Evolutionary conservation across 2,888 invertebrate species (phyloP).

Genomic region (Temnothorax ravouxi): DNA sequence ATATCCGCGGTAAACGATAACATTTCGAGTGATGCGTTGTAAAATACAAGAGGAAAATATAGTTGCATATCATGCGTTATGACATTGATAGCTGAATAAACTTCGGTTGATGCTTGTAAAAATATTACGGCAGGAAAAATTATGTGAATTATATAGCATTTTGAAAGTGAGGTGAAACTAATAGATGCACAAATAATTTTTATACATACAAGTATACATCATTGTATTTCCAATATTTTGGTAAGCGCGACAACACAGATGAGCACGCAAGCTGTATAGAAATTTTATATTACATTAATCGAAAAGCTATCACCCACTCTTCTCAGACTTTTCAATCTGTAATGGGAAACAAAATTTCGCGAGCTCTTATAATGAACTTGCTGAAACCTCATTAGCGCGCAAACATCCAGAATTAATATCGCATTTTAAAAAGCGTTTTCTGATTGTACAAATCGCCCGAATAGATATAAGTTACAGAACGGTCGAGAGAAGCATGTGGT

Average conservation of each 20-base stretch:
- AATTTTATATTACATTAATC: neutral
- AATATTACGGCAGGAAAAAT: neutral
- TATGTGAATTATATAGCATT: neutral
- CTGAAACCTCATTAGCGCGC: conserved; percentile 57
- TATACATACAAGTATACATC: neutral
- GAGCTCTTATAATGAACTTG: conserved; percentile 51
- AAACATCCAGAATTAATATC: conserved; percentile 49
- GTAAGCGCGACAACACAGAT: neutral
- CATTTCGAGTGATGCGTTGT: conserved; percentile 23
- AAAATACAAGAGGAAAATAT: conserved; percentile 17
- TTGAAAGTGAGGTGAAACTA: neutral
- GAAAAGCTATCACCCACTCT: neutral
- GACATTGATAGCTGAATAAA: conserved; percentile 8
- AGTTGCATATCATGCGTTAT: neutral
- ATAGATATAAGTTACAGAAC: conserved; percentile 38
- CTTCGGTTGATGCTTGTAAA: neutral
- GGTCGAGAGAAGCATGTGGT: conserved; percentile 19
- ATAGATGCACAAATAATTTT: neutral
- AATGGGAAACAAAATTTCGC: conserved; percentile 13
- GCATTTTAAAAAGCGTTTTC: conserved; percentile 51
- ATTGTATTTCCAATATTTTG: neutral
- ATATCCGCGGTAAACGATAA: neutral
- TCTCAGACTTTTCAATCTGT: neutral
- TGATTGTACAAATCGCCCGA: conserved; percentile 19
- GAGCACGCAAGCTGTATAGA: neutral